Evolutionary conservation across 2,797 vertebrate species (phyloP), one percentile per base, ranked within the genome.

Genomic region (Perodicticus potto): DNA sequence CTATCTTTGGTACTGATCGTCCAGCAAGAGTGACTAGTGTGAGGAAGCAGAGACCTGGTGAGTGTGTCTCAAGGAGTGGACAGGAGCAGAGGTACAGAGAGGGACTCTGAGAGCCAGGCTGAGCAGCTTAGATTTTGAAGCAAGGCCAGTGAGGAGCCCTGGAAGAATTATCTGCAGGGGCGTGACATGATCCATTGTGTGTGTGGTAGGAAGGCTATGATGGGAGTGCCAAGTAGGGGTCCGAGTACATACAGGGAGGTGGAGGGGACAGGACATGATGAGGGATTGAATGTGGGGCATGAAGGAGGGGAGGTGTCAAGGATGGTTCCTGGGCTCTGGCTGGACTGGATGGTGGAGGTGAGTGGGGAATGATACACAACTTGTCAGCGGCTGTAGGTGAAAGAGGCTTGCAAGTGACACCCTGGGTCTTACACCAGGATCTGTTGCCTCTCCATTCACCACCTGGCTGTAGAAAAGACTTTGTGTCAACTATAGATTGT

Each of bases 21-120:
- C 91, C 96, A 89, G 85, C 91, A 63, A 72, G 94, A 97, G 96
- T 96, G 92, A 98, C 93, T 22, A 74, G 73, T 4, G 87, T 93
- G 89, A 92, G 57, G 72, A 69, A 91, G 74, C 72, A 32, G n/a
- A 96, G 92, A 88, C 84, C 81, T 0, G 96, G 97, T 97, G 93
- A 97, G 97, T 96, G 55, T 61, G 19, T 61, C 70, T 70, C 45
- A 6, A 1, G 2, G 7, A 61, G 74, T 69, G 82, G 57, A 53
- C 40, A 6, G 40, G 55, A 23, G 7, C 7, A 32, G 17, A 87
- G 32, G 23, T 0, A 0, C 40, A 7, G 43, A 7, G 37, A 81
- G 72, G 20, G 37, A 3, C 61, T 55, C 55, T 86, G n/a, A 67
- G 45, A 20, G 57, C 88, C 55, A 61, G 37, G 59, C 45, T 5